phyloP scores from a whole-genome alignment of 2,888 invertebrate genomes.

The Litoditis marina region DNA sequence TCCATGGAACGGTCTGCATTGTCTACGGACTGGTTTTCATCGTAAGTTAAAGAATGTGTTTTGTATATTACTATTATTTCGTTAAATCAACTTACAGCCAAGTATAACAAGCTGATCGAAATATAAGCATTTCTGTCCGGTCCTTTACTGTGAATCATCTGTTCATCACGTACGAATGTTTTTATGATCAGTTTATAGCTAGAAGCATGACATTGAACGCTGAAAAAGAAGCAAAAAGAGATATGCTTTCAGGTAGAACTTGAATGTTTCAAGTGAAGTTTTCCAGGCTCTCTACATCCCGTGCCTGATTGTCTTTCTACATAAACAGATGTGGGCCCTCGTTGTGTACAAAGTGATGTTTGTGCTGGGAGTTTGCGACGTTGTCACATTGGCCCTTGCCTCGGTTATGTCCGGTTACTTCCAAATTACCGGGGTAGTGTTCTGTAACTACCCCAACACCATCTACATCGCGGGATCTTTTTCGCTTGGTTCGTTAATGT shows the following conservation, averaged over 20 bases:
- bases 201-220: too few species aligned
- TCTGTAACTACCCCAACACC: slow-evolving; percentile 7
- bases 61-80: too few species aligned
- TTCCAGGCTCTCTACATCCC: slow-evolving; percentile 8
- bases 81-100: too few species aligned
- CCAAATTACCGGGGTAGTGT: slow-evolving; percentile 11
- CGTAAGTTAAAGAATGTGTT: not conserved
- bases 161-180: too few species aligned
- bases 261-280: not conserved
- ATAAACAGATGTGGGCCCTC: slow-evolving; percentile 2
- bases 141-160: too few species aligned
- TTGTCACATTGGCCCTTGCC: not conserved
- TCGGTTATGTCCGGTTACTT: slow-evolving; percentile 6
- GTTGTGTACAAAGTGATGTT: slow-evolving; percentile 10
- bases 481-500: too few species aligned
- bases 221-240: too few species aligned
- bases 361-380: not conserved
- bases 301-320: slow-evolving; percentile 5
- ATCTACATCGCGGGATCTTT: slow-evolving; percentile 5
- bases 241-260: too few species aligned
- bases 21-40: slow-evolving; percentile 6
- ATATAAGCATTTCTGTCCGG: too few species aligned
- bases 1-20: not conserved
- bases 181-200: too few species aligned
- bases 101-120: too few species aligned